These are phyloP conservation scores for Leptobrachium leishanense DNA, from an alignment of 2,113 vertebrate species.

Conservation along the genomic window DNA sequence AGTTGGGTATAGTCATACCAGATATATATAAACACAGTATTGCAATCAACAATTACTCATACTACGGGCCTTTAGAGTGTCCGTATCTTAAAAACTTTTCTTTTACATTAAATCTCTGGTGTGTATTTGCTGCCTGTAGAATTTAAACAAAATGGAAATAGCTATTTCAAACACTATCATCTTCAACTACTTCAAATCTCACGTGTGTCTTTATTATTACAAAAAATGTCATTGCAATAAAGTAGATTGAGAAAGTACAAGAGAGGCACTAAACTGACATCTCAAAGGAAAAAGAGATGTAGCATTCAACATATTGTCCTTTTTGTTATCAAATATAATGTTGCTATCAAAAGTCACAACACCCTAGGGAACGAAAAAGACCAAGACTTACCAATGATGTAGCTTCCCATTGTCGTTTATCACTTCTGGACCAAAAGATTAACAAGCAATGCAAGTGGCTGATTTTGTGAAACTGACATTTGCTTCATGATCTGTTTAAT, in stretches of 20 bases:
- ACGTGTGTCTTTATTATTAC: constrained; percentile 32
- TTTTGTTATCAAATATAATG: constrained; percentile 19
- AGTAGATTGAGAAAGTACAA: constrained; percentile 1
- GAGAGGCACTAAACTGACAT: constrained; percentile 9
- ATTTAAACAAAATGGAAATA: constrained; percentile 20
- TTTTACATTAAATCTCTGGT: no score
- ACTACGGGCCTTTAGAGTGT: no score
- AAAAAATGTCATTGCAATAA: constrained; percentile 34
- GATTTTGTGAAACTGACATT: constrained; percentile 23
- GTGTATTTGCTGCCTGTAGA: neutral
- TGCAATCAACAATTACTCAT: no score
- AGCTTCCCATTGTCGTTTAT: constrained; percentile 4
- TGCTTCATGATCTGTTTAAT: constrained; percentile 9
- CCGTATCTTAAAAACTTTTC: no score
- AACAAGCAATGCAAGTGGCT: constrained; percentile 20
- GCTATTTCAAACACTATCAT: constrained; percentile 15
- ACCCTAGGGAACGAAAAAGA: neutral
- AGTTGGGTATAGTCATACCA: no score
- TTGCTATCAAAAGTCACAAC: constrained; percentile 25
- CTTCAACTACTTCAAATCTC: constrained; percentile 29
- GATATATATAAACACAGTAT: no score
- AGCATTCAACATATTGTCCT: constrained; percentile 18
- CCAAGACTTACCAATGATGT: neutral
- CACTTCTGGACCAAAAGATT: constrained; percentile 25
- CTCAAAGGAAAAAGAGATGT: constrained; percentile 14